These are phyloP conservation scores for Lycophotia porphyrea DNA, from an alignment of 2,888 invertebrate genomes.

Conservation along the genomic window DNA sequence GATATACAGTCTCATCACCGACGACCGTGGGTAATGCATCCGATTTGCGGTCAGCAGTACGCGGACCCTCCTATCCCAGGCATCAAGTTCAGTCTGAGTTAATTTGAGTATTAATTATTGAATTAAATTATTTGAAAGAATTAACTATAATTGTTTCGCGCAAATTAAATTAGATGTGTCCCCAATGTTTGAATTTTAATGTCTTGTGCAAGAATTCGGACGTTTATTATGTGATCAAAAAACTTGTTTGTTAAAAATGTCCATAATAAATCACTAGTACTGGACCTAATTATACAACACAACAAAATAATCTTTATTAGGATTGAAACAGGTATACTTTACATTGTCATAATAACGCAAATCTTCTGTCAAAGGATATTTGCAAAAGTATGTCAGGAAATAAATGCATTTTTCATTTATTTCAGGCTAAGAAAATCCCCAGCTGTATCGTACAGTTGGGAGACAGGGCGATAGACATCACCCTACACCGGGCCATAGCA, in stretches of 20 bases:
- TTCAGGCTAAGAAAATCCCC: conserved; percentile 93
- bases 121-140: too few relatives aligned
- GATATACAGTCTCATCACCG: too few relatives aligned
- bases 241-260: background rate
- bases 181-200: background rate
- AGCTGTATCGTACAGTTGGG: conserved; percentile 97
- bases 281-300: background rate
- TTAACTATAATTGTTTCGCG: background rate
- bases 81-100: too few relatives aligned
- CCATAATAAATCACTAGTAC: background rate
- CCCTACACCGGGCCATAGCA: conserved; percentile 96
- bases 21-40: too few relatives aligned
- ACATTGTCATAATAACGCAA: background rate
- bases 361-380: background rate
- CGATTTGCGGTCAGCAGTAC: too few relatives aligned
- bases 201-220: background rate
- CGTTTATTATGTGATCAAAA: background rate
- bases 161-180: background rate
- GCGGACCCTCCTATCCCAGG: too few relatives aligned
- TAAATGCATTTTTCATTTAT: conserved; percentile 23
- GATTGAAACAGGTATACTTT: background rate
- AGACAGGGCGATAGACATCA: conserved; percentile 98
- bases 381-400: background rate
- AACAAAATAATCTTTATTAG: background rate
- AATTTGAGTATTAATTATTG: too few relatives aligned